Evolutionary conservation across 1,140 invertebrate genomes (phyloP), one percentile per base, ranked within the genome.

Genomic region (Ceratosolen solmsi): DNA sequence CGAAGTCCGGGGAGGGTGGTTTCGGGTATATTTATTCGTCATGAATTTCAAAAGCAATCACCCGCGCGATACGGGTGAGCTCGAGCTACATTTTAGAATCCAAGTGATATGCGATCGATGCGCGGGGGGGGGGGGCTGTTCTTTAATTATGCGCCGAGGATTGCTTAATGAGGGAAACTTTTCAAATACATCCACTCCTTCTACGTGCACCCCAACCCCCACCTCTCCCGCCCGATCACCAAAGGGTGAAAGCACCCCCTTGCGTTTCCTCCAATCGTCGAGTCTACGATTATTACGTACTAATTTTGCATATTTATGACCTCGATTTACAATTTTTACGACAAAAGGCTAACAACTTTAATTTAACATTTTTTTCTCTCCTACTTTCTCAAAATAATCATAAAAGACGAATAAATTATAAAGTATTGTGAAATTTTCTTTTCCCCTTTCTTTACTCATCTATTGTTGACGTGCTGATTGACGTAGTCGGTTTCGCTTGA

Each of bases 11-110:
- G 27, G 5, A n/a, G 25, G n/a, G n/a, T n/a, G n/a, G n/a, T n/a
- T n/a, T n/a, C n/a, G n/a, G 65, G 65, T 79, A 79, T 79, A 79
- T 70, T 72, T 80, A 76, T 71, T 80, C 70, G 71, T 81, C 80
- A 76, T 70, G 80, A 75, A 76, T 76, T 81, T 75, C 80, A 76
- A 80, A 80, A 80, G 79, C 79, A 65, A 80, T 80, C 79, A 65
- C 9, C 51, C 74, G 56, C 56, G 33, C 63, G 76, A 65, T 68
- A 54, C 30, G 41, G 25, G 20, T 17, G 76, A 20, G 25, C 70
- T 33, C 7, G 74, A 33, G 25, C 36, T 63, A 38, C 38, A 49
- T 77, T 77, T 65, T 77, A 46, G 74, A 63, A 30, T 46, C 36
- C 33, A 27, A 22, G 38, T 22, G 72, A 38, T 74, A 36, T 1